Evolutionary conservation across 2,113 vertebrate species (phyloP).

Genomic region (Gavia stellata): DNA sequence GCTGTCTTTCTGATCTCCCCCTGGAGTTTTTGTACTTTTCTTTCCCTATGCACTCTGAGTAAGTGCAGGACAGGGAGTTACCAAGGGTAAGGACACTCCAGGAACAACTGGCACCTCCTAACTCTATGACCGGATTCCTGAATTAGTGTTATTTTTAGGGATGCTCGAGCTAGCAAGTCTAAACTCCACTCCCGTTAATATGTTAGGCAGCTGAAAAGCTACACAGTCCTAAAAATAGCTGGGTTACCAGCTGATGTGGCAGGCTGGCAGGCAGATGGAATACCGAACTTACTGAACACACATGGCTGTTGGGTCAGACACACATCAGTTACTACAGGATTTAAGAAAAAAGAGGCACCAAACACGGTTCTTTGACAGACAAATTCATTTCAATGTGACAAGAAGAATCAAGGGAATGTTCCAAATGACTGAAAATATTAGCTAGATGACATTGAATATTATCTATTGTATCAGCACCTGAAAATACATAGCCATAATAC

Average conservation of each 20-base stretch:
- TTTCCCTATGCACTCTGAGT: background rate
- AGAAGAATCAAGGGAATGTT: background rate
- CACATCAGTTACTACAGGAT: background rate
- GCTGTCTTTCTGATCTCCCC: background rate
- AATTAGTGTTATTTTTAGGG: slow-evolving; percentile 60
- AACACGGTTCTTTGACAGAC: background rate
- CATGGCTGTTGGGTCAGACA: background rate
- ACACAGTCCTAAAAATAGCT: slow-evolving; percentile 59
- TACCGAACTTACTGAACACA: background rate
- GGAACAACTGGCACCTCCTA: slow-evolving; percentile 24
- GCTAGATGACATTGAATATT: background rate
- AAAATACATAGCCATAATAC: background rate
- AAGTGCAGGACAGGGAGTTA: background rate
- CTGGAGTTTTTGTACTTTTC: background rate
- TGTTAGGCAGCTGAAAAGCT: slow-evolving; percentile 47
- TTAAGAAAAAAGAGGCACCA: background rate
- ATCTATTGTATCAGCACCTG: background rate
- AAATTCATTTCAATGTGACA: background rate
- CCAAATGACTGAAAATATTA: background rate
- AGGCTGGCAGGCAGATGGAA: slow-evolving; percentile 30
- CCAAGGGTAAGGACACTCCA: background rate
- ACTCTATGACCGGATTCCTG: slow-evolving; percentile 1
- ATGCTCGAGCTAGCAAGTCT: slow-evolving; percentile 36
- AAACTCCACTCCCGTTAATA: slow-evolving; percentile 22
- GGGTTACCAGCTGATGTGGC: slow-evolving; percentile 8